Conservation (phyloP, 2,888 invertebrate genomes). For the Lithophane semibrunnea region DNA sequence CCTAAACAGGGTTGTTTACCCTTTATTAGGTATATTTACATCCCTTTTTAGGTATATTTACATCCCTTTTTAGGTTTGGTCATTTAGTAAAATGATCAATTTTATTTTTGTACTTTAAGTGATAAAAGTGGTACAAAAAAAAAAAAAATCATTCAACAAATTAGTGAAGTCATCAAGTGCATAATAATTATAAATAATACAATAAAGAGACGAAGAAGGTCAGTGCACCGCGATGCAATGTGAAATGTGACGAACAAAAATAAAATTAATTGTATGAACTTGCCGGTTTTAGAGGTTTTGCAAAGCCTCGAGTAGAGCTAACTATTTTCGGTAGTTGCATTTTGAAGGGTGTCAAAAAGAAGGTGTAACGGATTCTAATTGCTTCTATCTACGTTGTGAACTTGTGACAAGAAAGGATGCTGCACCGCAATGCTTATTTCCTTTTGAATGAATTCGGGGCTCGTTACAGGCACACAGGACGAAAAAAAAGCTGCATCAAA, state of each 20-base stretch:
- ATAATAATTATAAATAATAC: slow-evolving; percentile 22
- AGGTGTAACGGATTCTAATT: neutral
- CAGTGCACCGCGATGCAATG: slow-evolving; percentile 48
- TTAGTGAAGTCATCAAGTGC: slow-evolving; percentile 43
- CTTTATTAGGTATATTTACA: too few relatives aligned
- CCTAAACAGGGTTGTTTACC: neutral
- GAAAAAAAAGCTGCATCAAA: neutral
- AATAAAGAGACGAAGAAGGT: slow-evolving; percentile 36
- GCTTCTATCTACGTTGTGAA: neutral
- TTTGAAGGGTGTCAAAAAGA: neutral
- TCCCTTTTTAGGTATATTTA: too few relatives aligned
- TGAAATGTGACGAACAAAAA: slow-evolving; percentile 52
- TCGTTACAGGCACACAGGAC: neutral
- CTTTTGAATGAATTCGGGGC: neutral
- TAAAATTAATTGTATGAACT: slow-evolving; percentile 58
- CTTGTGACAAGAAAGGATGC: neutral
- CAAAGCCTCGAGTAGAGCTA: slow-evolving; percentile 6
- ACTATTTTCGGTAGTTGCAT: neutral
- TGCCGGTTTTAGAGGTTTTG: slow-evolving; percentile 20
- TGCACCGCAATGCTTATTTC: neutral
- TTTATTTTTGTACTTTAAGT: neutral
- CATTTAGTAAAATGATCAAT: too few relatives aligned
- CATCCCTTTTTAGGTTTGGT: too few relatives aligned
- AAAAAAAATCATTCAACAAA: slow-evolving; percentile 33
- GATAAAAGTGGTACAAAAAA: neutral